Evolutionary conservation across 2,888 invertebrate species (phyloP), one percentile per base, ranked within the genome.

Genomic region (Oasisia sp.): DNA sequence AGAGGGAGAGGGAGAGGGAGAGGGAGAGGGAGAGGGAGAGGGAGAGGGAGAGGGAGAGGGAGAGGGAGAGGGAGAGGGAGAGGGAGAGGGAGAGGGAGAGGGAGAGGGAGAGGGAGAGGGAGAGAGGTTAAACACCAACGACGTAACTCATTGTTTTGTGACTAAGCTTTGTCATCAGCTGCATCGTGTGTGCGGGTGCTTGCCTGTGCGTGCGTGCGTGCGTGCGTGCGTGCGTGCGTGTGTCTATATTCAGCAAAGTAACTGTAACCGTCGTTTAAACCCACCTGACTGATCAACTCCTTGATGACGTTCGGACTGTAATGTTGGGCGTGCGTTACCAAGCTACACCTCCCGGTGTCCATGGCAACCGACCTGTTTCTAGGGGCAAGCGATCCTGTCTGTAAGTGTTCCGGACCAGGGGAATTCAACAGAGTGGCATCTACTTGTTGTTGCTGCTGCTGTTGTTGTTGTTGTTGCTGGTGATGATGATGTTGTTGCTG

Each of bases 251-350:
- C 74, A 74, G 7, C 27, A 74, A 74, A 74, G 14, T 27, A n/a
- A 74, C 74, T 74, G 5, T 50, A 14, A 1, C 7, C 74, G 14
- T 93, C 93, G 1, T 94, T 91, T 9, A 94, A 93, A 19, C 74
- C 74, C 74, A 74, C 74, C 92, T 95, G 94, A 38, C 94, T 93
- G 32, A 95, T 92, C 1, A 95, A 93, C 14, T 95, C 94, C 92
- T 95, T 94, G 56, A 95, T 94, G 27, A 95, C 92, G 38, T 93
- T 93, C 0, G 94, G 94, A 90, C 94, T 95, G 93, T 94, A 95
- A 92, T 92, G 92, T 90, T 74, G 91, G 19, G 74, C 1, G 74
- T 74, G 74, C 27, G 74, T 74, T 74, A 27, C 74, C 74, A 74
- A 74, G 74, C 74, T 74, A 74, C 74, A 74, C 19, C 74, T 19